These are phyloP conservation scores for Neolamprologus fasciatus DNA, from an alignment of 2,113 vertebrate genomes.

Conservation along the genomic window DNA sequence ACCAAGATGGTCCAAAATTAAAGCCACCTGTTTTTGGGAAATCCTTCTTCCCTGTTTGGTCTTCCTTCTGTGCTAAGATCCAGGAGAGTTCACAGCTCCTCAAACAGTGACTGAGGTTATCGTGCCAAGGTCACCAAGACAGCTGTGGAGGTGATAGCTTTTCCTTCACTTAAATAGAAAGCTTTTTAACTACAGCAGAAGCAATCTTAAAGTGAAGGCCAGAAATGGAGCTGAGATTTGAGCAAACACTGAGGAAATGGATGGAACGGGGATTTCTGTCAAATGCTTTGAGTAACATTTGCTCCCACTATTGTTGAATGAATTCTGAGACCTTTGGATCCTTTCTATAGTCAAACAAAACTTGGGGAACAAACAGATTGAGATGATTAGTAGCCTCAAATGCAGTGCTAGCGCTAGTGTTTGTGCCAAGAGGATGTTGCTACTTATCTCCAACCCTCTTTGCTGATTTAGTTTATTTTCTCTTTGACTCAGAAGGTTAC, in stretches of 20 bases:
- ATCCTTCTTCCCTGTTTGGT: neutral
- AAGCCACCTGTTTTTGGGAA: neutral
- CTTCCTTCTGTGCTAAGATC: neutral
- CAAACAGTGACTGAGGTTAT: neutral
- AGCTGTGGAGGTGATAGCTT: neutral
- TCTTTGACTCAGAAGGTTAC: neutral
- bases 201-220: neutral
- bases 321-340: neutral
- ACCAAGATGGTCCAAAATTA: neutral
- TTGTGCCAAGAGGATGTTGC: neutral
- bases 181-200: neutral
- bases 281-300: neutral
- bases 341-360: neutral
- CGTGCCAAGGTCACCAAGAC: neutral
- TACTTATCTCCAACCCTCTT: neutral
- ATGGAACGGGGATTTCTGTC: neutral
- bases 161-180: neutral
- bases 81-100: neutral
- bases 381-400: neutral
- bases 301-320: neutral
- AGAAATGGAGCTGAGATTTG: neutral
- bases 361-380: neutral
- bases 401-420: accelerated
- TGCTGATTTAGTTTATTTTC: neutral
- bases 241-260: neutral